These are phyloP conservation scores for Parazoanthus atlanticus DNA, from an alignment of 92 coral and sea anemone species.

Conservation along the genomic window DNA sequence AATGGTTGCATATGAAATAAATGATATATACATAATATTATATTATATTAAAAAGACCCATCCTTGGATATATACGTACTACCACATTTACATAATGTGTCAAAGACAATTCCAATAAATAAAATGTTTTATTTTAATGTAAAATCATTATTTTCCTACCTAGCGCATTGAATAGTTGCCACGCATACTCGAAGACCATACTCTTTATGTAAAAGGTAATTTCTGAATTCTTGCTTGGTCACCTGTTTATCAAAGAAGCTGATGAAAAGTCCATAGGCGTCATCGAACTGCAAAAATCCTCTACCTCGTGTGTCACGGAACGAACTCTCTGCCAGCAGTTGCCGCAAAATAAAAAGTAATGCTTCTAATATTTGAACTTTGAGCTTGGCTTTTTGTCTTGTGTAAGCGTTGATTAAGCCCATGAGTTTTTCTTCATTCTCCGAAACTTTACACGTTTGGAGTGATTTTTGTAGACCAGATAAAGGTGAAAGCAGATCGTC, in stretches of 20 bases:
- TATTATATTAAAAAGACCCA: too few species aligned
- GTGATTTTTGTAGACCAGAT: conserved; percentile 29
- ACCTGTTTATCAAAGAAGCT: conserved; percentile 54
- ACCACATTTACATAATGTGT: not conserved
- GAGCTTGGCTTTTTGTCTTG: conserved; percentile 38
- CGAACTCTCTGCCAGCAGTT: conserved; percentile 54
- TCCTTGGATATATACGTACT: too few species aligned
- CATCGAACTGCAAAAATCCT: conserved; percentile 50
- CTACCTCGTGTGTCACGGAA: conserved; percentile 43
- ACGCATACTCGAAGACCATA: conserved; percentile 66
- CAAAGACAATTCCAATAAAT: not conserved
- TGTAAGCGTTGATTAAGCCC: conserved; percentile 49
- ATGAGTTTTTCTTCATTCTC: conserved; percentile 63
- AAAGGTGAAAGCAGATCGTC: not conserved
- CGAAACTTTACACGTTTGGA: conserved; percentile 53
- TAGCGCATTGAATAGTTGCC: conserved; percentile 26
- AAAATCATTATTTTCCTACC: not conserved
- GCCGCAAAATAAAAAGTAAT: conserved; percentile 57
- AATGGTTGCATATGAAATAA: not conserved
- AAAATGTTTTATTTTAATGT: not conserved
- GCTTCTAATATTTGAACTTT: conserved; percentile 54
- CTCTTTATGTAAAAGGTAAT: conserved; percentile 48
- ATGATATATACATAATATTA: too few species aligned
- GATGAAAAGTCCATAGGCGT: conserved; percentile 56
- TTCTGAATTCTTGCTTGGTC: conserved; percentile 46